phyloP scores from a whole-genome alignment of 2,797 vertebrate genomes.

The Zenarchopterus dispar region DNA sequence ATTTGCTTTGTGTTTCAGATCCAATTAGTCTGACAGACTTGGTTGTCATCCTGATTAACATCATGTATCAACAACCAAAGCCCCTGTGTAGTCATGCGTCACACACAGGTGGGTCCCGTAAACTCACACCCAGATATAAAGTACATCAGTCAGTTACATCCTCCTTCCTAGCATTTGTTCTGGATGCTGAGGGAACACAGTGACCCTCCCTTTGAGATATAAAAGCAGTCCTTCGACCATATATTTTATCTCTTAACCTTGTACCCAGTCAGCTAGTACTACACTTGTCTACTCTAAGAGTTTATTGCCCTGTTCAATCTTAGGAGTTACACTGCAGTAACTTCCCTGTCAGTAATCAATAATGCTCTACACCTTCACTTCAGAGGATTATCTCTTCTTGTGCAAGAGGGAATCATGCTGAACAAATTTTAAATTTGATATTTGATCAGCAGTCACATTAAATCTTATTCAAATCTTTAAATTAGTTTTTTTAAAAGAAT shows the following conservation, averaged over 20 bases:
- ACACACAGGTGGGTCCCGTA: constrained; percentile 83
- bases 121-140: constrained; percentile 7
- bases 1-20: constrained; percentile 73
- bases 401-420: constrained; percentile 17
- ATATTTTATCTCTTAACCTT: constrained; percentile 64
- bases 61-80: constrained; percentile 88
- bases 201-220: constrained; percentile 26
- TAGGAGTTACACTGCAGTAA: constrained; percentile 25
- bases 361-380: constrained; percentile 32
- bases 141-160: background rate
- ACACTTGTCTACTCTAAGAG: constrained; percentile 12
- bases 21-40: constrained; percentile 85
- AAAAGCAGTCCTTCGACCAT: constrained; percentile 35
- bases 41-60: constrained; percentile 86
- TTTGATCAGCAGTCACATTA: constrained; percentile 9
- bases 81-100: constrained; percentile 52
- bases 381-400: constrained; percentile 20
- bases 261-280: constrained; percentile 28
- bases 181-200: constrained; percentile 1
- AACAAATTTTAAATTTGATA: constrained; percentile 18
- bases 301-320: constrained; percentile 51
- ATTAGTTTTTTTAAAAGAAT: background rate
- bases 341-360: constrained; percentile 46
- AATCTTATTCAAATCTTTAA: background rate
- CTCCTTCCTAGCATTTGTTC: constrained; percentile 2